Percentiles rank a stretch among this genome's conserved stretches.
Conservation (phyloP, 2,888 invertebrate species). For the Apamea epomidion region DNA sequence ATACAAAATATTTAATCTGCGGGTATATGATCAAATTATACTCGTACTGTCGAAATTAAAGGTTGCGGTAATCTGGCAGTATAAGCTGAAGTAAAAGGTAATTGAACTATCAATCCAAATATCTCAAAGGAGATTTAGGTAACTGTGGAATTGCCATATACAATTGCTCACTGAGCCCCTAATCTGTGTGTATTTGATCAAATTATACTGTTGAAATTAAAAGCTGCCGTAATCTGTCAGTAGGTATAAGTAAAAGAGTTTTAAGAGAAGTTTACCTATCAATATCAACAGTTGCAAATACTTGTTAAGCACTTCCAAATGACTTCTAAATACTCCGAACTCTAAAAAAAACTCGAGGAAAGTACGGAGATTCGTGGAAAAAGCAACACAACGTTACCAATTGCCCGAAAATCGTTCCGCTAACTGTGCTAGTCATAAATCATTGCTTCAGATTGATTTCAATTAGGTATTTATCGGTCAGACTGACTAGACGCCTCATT, state of each 20-base stretch:
- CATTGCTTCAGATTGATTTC: constrained; percentile 63
- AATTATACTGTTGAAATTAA: background rate
- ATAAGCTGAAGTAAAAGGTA: no score
- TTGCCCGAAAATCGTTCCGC: constrained; percentile 31
- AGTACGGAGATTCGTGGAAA: constrained; percentile 22
- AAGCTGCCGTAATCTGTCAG: background rate
- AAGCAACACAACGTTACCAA: constrained; percentile 36
- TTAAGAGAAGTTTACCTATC: no score
- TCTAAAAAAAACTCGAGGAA: background rate
- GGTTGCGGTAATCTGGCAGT: no score
- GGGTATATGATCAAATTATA: background rate
- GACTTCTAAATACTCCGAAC: background rate
- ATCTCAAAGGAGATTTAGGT: no score
- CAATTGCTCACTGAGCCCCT: no score
- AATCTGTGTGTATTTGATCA: no score
- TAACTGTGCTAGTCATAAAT: constrained; percentile 42
- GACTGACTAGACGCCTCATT: constrained; percentile 61
- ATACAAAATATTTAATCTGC: no score
- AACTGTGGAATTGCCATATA: no score
- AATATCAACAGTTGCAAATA: background rate
- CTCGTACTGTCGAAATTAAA: no score
- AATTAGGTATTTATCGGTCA: constrained; percentile 65
- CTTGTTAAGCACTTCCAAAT: background rate
- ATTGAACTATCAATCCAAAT: no score
- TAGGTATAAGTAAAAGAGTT: background rate